Evolutionary conservation across 1,140 invertebrate genomes (phyloP).

Genomic region (Rhagoletis zephyria): DNA sequence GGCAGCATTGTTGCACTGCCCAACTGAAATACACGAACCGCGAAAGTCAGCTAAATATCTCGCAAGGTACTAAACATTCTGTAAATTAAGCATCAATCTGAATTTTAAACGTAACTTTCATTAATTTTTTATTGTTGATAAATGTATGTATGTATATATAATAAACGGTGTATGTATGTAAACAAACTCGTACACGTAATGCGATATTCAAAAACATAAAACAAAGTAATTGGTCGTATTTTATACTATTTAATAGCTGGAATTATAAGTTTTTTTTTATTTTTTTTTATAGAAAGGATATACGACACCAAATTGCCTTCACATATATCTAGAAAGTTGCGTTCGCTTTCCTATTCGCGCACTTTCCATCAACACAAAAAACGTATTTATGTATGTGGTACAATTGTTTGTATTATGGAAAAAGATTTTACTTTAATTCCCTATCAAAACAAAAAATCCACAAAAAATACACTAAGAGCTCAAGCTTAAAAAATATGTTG

Average conservation of each 20-base stretch:
- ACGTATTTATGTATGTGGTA: not conserved
- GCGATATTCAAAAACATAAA: conserved; percentile 36
- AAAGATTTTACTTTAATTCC: not conserved
- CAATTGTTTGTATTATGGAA: not conserved
- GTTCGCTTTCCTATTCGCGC: not conserved
- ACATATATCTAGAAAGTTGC: not conserved
- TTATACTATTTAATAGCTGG: conserved; percentile 12
- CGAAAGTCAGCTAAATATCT: too few species aligned
- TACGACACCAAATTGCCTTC: not conserved
- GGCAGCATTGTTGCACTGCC: too few species aligned
- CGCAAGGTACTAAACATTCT: too few species aligned
- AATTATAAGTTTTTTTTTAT: not conserved
- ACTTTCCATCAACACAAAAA: not conserved
- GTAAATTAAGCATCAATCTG: not conserved
- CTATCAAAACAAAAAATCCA: not conserved
- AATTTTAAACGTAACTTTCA: not conserved
- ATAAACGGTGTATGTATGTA: conserved; percentile 27
- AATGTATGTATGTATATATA: not conserved
- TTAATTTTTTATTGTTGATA: conserved; percentile 6
- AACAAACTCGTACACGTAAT: not conserved
- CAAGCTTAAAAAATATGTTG: not conserved
- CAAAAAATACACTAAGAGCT: conserved; percentile 11
- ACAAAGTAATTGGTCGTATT: not conserved
- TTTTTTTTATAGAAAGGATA: not conserved
- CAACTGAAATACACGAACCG: too few species aligned